Base-by-base conservation (phyloP, 2,888 invertebrate genomes). In the Cephus sareptanus region DNA sequence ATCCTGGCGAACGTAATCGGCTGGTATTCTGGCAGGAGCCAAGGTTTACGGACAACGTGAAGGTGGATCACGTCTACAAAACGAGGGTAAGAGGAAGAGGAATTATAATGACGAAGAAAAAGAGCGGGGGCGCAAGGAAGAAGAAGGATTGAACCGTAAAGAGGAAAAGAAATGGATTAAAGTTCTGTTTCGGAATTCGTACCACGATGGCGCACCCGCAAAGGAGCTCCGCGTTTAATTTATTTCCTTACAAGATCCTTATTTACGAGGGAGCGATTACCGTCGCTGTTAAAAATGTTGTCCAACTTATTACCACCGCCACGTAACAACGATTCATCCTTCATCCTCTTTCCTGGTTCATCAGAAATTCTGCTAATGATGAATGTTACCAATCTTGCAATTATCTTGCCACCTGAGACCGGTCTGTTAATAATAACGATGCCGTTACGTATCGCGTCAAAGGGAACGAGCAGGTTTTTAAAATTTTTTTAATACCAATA, bases 21-120 rank as follows among this genome's bases (percentile, higher is more conserved):
- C 92, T 93, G 71, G 92, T 95, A 73, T 92, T 92, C 82, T 95
- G 95, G 95, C 93, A 93, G 71, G 95, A 95, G 84, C 95, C 95
- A 1, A 90, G 92, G 71, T 95, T 95, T 85, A 92, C 91, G 35
- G 94, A 94, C 88, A 94, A 94, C 85, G 93, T 93, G 69, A 93
- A 92, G 76, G 90, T 95, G 34, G 92, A 92, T 77, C 92, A 92
- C 77, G 91, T 94, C 73, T 94, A 93, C 87, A 94, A 94, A 87
- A 94, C 94, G 11, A 93, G 93, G 90, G 94, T 94, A 85, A 92
- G 92, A 30, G 13, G 3, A 75, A 15, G 34, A 56, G 33, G 75
- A 73, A 23, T 75, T 69, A 40, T 34, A 73, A 75, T 34, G 73
- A 56, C 23, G 76, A 80, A 73, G 37, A 33, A 80, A 79, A 15